Conservation (phyloP, 2,113 vertebrate genomes). For the Aviceda subcristata region DNA sequence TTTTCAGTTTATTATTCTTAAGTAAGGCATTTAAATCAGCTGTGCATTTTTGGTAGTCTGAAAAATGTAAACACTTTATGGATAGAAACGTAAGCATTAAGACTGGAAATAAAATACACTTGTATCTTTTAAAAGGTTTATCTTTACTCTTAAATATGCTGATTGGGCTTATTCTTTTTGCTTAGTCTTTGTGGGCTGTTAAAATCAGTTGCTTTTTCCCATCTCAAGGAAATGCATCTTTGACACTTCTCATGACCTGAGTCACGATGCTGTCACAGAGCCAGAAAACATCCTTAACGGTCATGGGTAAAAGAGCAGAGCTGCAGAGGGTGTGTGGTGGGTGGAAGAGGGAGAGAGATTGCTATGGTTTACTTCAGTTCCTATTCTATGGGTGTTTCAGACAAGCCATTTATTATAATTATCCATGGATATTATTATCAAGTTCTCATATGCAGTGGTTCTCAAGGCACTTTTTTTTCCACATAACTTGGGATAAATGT, state of each 20-base stretch:
- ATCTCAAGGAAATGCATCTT: conserved; percentile 83
- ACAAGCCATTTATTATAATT: conserved; percentile 58
- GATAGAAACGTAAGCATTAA: conserved; percentile 39
- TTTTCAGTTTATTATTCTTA: conserved; percentile 33
- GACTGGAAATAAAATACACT: conserved; percentile 57
- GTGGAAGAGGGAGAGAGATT: conserved; percentile 18
- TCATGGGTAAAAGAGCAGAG: conserved; percentile 70
- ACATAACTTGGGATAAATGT: not conserved
- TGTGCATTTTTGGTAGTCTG: conserved; percentile 38
- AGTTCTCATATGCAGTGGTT: conserved; percentile 49
- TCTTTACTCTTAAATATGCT: conserved; percentile 67
- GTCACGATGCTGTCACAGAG: conserved; percentile 75
- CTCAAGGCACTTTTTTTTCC: not conserved
- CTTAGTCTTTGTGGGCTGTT: conserved; percentile 62
- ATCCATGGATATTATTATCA: conserved; percentile 52
- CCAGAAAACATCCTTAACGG: conserved; percentile 74
- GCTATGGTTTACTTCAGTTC: conserved; percentile 2
- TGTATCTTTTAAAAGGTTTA: conserved; percentile 58
- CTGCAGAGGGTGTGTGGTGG: conserved; percentile 28
- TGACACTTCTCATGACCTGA: conserved; percentile 92
- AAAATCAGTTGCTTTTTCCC: conserved; percentile 80
- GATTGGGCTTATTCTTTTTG: conserved; percentile 64
- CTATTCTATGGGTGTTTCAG: conserved; percentile 46
- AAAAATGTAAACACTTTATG: conserved; percentile 46
- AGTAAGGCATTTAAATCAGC: conserved; percentile 47